Percentiles rank a stretch among this genome's conserved stretches.
Evolutionary conservation across 1,140 invertebrate genomes (phyloP).

Genomic region (Tribolium madens): DNA sequence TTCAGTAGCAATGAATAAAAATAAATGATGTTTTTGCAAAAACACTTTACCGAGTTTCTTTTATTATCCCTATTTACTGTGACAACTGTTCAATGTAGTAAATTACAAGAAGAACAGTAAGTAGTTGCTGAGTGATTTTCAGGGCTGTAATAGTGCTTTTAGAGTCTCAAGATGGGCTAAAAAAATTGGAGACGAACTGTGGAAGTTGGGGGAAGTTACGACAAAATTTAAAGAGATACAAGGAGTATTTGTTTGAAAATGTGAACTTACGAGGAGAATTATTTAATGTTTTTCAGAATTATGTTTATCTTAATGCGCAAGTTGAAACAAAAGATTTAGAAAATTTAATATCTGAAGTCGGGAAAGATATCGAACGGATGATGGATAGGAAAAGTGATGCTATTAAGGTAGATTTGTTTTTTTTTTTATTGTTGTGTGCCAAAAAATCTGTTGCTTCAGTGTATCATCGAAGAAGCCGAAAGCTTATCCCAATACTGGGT

Average conservation of each 20-base stretch:
- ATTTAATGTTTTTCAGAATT: constrained; percentile 70
- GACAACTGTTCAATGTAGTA: constrained; percentile 1
- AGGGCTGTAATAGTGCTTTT: constrained; percentile 13
- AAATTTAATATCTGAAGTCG: constrained; percentile 78
- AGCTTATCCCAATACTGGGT: constrained; percentile 72
- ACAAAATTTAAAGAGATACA: constrained; percentile 61
- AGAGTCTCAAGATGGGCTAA: constrained; percentile 63
- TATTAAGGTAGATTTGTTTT: constrained; percentile 71
- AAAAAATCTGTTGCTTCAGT: constrained; percentile 66
- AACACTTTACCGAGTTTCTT: not conserved
- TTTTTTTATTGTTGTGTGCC: not conserved
- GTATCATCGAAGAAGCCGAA: constrained; percentile 79
- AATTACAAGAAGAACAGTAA: constrained; percentile 56
- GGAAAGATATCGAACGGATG: constrained; percentile 81
- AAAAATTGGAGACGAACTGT: constrained; percentile 60
- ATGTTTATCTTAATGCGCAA: constrained; percentile 78
- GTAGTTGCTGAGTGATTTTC: constrained; percentile 13
- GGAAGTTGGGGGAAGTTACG: constrained; percentile 58
- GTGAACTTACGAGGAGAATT: constrained; percentile 5
- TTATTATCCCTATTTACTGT: not conserved
- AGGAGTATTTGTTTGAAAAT: constrained; percentile 53
- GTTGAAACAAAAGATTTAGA: constrained; percentile 81
- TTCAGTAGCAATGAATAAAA: constrained; percentile 33
- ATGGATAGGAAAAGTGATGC: constrained; percentile 86
- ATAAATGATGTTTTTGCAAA: constrained; percentile 40